Percentiles rank a stretch among this genome's conserved stretches.
phyloP scores from a whole-genome alignment of 2,888 invertebrate species.

The Chydorus sphaericus region DNA sequence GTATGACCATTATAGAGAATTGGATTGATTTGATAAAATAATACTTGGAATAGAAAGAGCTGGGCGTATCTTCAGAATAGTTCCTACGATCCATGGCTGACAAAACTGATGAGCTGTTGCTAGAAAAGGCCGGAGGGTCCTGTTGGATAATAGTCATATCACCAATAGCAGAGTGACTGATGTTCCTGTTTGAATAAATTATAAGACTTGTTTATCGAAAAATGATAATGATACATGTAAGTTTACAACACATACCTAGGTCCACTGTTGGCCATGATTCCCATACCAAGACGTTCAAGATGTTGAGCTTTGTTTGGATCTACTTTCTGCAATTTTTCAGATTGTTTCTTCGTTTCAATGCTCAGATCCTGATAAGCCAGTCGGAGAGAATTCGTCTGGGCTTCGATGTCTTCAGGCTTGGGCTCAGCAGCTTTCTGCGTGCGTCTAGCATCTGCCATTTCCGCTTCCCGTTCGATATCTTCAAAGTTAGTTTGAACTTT shows the following conservation, averaged over 20 bases:
- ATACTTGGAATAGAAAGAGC: background rate
- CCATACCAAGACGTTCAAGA: conserved; percentile 88
- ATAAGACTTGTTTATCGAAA: background rate
- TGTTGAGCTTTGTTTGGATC: conserved; percentile 76
- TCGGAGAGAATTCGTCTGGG: conserved; percentile 32
- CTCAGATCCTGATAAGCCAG: conserved; percentile 64
- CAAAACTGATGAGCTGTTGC: background rate
- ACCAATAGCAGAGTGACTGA: conserved; percentile 70
- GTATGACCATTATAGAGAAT: background rate
- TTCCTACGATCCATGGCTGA: background rate
- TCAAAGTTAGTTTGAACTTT: conserved; percentile 54
- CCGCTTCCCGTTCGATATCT: conserved; percentile 81
- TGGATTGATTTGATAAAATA: background rate
- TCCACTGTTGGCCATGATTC: conserved; percentile 33
- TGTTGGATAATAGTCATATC: conserved; percentile 89
- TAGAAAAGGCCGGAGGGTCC: conserved; percentile 31
- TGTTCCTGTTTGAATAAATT: conserved; percentile 34
- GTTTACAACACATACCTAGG: background rate
- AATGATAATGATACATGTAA: no score
- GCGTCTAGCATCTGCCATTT: conserved; percentile 62
- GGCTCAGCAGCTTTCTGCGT: conserved; percentile 32
- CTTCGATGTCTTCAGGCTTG: conserved; percentile 14
- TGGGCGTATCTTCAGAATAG: background rate
- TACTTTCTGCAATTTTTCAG: conserved; percentile 50
- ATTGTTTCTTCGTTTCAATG: conserved; percentile 46